These are phyloP conservation scores for Ceriagrion tenellum DNA, from an alignment of 2,888 invertebrate genomes.

Conservation along the genomic window DNA sequence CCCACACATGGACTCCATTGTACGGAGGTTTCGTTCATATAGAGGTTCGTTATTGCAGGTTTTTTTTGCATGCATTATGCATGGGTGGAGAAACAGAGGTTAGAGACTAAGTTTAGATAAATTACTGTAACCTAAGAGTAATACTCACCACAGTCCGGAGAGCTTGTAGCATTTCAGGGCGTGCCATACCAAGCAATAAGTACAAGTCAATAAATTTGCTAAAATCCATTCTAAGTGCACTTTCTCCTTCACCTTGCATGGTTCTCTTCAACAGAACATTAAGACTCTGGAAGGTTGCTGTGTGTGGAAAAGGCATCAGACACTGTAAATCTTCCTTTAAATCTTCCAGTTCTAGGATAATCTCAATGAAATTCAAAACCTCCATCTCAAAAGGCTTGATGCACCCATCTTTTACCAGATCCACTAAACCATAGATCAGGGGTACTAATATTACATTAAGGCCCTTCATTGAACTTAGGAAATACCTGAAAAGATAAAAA, in stretches of 20 bases:
- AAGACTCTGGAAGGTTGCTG: not conserved
- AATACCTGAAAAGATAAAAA: not conserved
- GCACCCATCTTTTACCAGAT: not conserved
- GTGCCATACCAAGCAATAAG: conserved; percentile 74
- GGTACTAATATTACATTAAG: not conserved
- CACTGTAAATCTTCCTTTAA: not conserved
- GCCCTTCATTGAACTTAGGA: not conserved
- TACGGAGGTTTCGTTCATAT: too few relatives aligned
- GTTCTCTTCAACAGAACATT: not conserved
- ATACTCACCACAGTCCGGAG: conserved; percentile 37
- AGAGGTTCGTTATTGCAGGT: too few relatives aligned
- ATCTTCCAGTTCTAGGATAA: not conserved
- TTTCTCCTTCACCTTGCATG: conserved; percentile 70
- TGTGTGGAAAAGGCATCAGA: conserved; percentile 2
- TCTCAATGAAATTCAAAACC: not conserved
- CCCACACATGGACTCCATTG: too few relatives aligned
- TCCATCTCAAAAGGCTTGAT: not conserved
- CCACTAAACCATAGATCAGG: conserved; percentile 1
- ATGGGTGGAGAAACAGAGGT: too few relatives aligned
- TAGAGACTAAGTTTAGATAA: too few relatives aligned
- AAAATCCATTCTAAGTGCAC: conserved; percentile 79
- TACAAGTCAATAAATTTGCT: conserved; percentile 77
- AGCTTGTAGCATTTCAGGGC: conserved; percentile 18
- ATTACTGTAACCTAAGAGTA: too few relatives aligned
- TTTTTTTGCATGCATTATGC: too few relatives aligned